Evolutionary conservation across 2,113 vertebrate genomes (phyloP).

Genomic region (Vulpes ferrilata): DNA sequence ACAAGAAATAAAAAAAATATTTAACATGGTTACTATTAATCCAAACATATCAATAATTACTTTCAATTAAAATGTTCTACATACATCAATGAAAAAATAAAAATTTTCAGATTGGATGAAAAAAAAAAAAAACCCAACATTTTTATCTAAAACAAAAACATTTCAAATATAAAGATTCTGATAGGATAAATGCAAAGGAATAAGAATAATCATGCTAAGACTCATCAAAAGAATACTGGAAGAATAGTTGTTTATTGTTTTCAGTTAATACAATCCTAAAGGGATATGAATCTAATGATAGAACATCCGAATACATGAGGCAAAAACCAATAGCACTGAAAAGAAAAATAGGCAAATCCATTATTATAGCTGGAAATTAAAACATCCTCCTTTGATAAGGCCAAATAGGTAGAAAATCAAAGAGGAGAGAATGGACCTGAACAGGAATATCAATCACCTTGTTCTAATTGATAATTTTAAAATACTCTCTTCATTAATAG

Average conservation of each 20-base stretch:
- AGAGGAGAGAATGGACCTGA: not conserved
- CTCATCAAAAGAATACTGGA: not conserved
- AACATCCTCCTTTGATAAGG: not conserved
- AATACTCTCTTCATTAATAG: not conserved
- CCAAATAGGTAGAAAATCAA: not conserved
- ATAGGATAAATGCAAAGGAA: not conserved
- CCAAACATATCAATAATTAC: not conserved
- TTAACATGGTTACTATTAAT: not conserved
- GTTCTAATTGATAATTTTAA: not conserved
- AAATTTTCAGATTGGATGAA: not conserved
- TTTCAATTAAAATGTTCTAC: not conserved
- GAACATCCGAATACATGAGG: not conserved
- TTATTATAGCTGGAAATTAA: not conserved
- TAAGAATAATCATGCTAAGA: not conserved
- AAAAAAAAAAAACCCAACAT: not conserved
- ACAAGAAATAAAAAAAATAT: not conserved
- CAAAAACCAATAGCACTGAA: not conserved
- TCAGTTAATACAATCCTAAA: not conserved
- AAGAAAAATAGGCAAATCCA: not conserved
- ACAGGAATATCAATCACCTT: not conserved
- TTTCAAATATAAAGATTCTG: not conserved
- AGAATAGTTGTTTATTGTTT: not conserved
- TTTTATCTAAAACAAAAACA: not conserved
- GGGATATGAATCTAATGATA: not conserved
- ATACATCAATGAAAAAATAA: not conserved